A percentile compares a stretch with the other conserved stretches of the same genome.
Conservation (phyloP, 2,797 vertebrate genomes). For the Ceyx erithaca region DNA sequence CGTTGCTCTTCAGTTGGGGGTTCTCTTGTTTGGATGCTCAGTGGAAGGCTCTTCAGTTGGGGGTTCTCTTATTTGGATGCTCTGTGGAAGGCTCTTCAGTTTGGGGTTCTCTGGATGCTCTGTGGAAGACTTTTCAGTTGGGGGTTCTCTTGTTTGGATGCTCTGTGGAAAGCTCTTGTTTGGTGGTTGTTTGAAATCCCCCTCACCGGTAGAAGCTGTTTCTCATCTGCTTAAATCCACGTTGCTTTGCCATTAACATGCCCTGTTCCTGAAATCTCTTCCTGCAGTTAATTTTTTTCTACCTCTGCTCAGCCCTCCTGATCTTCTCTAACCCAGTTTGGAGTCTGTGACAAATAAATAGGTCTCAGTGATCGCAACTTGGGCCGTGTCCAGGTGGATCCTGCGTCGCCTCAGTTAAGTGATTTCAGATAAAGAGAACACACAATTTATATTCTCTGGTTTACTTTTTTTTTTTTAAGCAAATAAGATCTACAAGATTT, state of each 20-base stretch:
- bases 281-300: background rate
- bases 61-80: background rate
- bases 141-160: background rate
- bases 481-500: background rate
- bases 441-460: background rate
- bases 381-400: background rate
- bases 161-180: background rate
- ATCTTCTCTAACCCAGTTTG: background rate
- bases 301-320: background rate
- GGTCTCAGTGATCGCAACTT: background rate
- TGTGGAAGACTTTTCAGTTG: background rate
- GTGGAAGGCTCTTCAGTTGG: background rate
- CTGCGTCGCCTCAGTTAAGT: background rate
- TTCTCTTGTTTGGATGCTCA: background rate
- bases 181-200: background rate
- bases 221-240: background rate
- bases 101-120: background rate
- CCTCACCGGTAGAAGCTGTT: rapidly evolving
- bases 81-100: background rate
- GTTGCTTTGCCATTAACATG: background rate
- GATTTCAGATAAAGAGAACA: background rate
- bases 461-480: background rate
- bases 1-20: background rate
- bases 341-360: background rate
- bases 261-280: background rate